A percentile compares a stretch with the other conserved stretches of the same genome.
Conservation (phyloP, 2,797 vertebrate species). For the Zalophus californianus region DNA sequence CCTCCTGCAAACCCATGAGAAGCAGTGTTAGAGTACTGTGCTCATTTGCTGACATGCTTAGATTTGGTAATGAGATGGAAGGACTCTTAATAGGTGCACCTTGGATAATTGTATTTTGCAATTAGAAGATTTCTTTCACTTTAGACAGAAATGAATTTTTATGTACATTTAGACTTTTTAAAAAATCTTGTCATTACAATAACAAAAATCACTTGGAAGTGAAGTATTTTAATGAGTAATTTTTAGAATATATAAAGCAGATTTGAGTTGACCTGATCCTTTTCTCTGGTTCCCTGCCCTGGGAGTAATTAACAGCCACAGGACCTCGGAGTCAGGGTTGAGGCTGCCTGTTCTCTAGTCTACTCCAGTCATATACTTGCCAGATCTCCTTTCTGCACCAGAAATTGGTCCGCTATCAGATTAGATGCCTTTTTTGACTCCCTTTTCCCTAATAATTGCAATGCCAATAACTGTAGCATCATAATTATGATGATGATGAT, state of each 20-base stretch:
- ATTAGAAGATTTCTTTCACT: slow-evolving; percentile 68
- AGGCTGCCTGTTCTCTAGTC: background rate
- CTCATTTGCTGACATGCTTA: slow-evolving; percentile 89
- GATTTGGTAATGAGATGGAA: slow-evolving; percentile 86
- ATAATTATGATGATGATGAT: background rate
- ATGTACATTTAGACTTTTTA: slow-evolving; percentile 45
- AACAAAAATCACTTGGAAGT: slow-evolving; percentile 57
- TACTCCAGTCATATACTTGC: background rate
- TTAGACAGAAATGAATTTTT: slow-evolving; percentile 69
- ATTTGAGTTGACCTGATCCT: background rate
- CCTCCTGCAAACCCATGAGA: slow-evolving; percentile 87
- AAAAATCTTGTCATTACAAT: slow-evolving; percentile 62
- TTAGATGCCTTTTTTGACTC: background rate
- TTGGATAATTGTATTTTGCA: slow-evolving; percentile 77
- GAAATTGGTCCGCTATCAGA: background rate
- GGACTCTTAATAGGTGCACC: slow-evolving; percentile 74
- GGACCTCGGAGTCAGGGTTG: background rate
- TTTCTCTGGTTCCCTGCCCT: slow-evolving; percentile 1
- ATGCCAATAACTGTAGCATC: background rate
- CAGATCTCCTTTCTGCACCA: background rate
- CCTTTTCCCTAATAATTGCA: slow-evolving; percentile 1
- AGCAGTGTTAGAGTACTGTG: slow-evolving; percentile 86
- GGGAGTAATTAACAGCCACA: background rate
- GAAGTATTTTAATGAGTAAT: slow-evolving; percentile 18
- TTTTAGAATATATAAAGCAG: slow-evolving; percentile 58